Evolutionary conservation across 2,888 invertebrate species (phyloP).

Genomic region (Rugalucina vietnamica): DNA sequence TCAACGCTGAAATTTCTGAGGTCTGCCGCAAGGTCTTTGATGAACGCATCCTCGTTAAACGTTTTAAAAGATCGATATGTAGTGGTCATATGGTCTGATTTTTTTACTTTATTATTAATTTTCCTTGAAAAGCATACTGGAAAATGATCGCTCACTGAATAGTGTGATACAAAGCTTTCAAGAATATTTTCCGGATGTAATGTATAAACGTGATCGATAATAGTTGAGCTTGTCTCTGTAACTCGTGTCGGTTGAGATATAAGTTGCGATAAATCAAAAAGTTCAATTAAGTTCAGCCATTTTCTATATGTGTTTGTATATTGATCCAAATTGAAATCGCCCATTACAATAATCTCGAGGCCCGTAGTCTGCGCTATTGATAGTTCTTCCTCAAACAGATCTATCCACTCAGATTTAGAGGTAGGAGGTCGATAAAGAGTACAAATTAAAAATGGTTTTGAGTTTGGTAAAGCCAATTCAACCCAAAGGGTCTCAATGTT

Average conservation of each 20-base stretch:
- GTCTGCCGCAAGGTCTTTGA: not conserved
- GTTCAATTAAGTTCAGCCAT: constrained; percentile 4
- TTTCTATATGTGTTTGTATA: not conserved
- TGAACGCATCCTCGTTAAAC: not conserved
- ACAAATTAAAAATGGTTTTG: constrained; percentile 14
- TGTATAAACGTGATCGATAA: constrained; percentile 11
- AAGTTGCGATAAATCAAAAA: constrained; percentile 9
- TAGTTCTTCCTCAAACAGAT: constrained; percentile 17
- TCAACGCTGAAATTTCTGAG: not conserved
- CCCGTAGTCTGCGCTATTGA: not conserved
- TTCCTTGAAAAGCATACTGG: constrained; percentile 5
- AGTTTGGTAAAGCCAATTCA: not conserved
- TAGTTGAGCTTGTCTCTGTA: not conserved
- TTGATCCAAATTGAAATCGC: constrained; percentile 10
- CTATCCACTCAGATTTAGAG: not conserved
- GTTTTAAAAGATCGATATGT: not conserved
- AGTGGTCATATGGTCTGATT: not conserved
- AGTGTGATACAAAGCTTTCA: constrained; percentile 1
- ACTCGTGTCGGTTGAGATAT: constrained; percentile 11
- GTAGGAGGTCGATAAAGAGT: constrained; percentile 12
- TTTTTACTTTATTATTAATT: not conserved
- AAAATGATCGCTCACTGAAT: not conserved
- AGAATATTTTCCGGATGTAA: not conserved
- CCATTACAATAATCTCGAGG: constrained; percentile 9
- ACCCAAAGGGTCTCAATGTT: constrained; percentile 15